phyloP scores from a whole-genome alignment of 2,113 vertebrate genomes.

The Centropus unirufus region DNA sequence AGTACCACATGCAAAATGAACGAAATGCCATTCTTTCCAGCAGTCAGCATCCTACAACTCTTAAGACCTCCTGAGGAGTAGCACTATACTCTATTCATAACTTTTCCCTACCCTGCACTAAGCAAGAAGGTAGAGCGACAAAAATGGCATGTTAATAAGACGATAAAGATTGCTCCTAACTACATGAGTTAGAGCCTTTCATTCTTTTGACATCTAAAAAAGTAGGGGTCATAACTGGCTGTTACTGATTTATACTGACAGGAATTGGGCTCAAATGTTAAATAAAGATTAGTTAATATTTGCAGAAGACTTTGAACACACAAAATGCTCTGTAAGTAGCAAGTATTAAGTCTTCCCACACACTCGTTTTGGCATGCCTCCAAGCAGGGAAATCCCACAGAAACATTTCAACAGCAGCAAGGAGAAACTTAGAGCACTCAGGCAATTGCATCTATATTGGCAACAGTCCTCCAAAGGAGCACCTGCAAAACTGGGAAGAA shows the following conservation, averaged over 20 bases:
- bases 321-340: constrained; percentile 56
- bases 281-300: constrained; percentile 53
- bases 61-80: neutral
- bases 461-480: neutral
- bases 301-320: constrained; percentile 40
- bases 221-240: neutral
- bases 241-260: constrained; percentile 29
- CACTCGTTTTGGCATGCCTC: constrained; percentile 52
- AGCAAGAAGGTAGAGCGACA: neutral
- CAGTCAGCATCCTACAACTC: neutral
- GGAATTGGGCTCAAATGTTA: constrained; percentile 39
- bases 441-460: neutral
- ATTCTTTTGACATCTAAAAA: neutral
- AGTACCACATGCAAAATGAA: neutral
- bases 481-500: neutral
- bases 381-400: constrained; percentile 60
- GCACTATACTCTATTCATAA: neutral
- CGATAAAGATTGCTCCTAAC: constrained; percentile 12
- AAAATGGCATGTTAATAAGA: neutral
- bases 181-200: neutral
- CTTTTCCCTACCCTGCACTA: neutral
- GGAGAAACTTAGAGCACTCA: constrained; percentile 5
- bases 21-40: neutral
- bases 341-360: constrained; percentile 69
- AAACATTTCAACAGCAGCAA: constrained; percentile 46